Conservation (phyloP, 2,888 invertebrate species). For the Adelognathus sp. region DNA sequence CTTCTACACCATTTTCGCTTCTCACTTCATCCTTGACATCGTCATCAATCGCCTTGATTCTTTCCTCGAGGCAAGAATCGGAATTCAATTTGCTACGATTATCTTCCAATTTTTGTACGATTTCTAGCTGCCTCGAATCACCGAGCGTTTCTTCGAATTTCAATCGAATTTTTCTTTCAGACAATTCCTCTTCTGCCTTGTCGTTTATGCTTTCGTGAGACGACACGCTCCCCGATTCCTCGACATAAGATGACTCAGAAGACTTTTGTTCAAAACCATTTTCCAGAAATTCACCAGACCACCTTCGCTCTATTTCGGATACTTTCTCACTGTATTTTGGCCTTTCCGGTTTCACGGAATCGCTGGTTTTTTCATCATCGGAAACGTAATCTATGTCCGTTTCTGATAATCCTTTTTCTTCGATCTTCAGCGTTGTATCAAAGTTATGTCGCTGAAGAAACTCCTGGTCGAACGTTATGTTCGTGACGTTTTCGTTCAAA, state of each 20-base stretch:
- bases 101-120: constrained; percentile 61
- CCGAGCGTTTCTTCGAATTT: constrained; percentile 17
- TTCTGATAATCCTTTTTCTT: constrained; percentile 65
- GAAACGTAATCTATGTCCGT: constrained; percentile 66
- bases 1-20: constrained; percentile 7
- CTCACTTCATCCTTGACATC: constrained; percentile 58
- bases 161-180: neutral
- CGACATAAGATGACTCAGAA: constrained; percentile 76
- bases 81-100: constrained; percentile 74
- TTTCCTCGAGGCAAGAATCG: constrained; percentile 73
- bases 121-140: constrained; percentile 19
- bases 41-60: constrained; percentile 69
- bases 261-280: constrained; percentile 68
- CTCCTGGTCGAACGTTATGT: constrained; percentile 68
- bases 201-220: constrained; percentile 69
- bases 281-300: constrained; percentile 76
- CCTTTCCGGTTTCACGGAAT: constrained; percentile 20
- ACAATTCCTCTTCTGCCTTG: no score
- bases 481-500: constrained; percentile 65
- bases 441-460: constrained; percentile 71
- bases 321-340: constrained; percentile 73
- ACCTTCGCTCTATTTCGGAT: constrained; percentile 74
- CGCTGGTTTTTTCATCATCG: constrained; percentile 59
- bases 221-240: constrained; percentile 74
- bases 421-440: constrained; percentile 69